Evolutionary conservation across 2,113 vertebrate genomes (phyloP).

Genomic region (Rhegmatorhina hoffmannsi): DNA sequence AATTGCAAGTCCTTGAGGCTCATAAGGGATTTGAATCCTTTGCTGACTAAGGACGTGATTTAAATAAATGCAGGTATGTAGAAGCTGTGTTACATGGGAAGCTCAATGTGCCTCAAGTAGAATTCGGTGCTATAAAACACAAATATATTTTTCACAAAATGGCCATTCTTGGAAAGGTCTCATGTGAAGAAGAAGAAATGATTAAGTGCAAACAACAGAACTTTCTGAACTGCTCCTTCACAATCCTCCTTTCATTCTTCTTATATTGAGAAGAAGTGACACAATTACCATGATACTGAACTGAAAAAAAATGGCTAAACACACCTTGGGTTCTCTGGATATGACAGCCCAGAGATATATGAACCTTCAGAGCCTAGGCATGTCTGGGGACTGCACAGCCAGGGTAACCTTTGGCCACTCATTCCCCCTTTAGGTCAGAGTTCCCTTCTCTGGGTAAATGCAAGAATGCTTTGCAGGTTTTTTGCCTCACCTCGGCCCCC

Average conservation of each 20-base stretch:
- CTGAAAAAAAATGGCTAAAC: background rate
- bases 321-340: background rate
- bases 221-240: background rate
- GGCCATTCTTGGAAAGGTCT: background rate
- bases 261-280: background rate
- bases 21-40: slow-evolving; percentile 25
- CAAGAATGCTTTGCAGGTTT: background rate
- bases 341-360: background rate
- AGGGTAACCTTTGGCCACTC: background rate
- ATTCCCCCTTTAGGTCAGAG: background rate
- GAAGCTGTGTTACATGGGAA: background rate
- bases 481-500: background rate
- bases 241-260: background rate
- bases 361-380: background rate
- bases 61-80: background rate
- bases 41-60: slow-evolving; percentile 22
- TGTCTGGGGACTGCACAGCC: background rate
- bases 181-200: background rate
- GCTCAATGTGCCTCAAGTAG: background rate
- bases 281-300: background rate
- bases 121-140: background rate
- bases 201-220: background rate
- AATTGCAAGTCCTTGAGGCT: background rate
- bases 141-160: background rate
- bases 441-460: background rate